Base-by-base conservation (phyloP, 1,140 invertebrate genomes). In the Cyclina sinensis region DNA sequence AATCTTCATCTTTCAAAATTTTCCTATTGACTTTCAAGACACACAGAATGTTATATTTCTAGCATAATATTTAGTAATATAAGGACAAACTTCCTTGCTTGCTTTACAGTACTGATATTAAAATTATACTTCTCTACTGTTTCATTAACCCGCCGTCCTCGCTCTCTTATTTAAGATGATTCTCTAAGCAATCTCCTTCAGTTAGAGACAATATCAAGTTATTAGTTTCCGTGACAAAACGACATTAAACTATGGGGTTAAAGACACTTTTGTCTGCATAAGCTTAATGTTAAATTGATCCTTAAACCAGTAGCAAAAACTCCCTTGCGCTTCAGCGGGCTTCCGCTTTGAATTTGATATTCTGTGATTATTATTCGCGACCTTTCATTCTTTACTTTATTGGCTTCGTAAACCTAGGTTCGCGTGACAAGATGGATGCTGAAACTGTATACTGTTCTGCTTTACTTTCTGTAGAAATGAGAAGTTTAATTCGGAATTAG, bases 301-400 rank as follows among this genome's bases (percentile, higher is more conserved):
- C n/a, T 16, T 86, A 32, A 74, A 57, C 21, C 32, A 54, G 30
- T 24, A 48, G n/a, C 48, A 59, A 86, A 68, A 76, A n/a, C n/a
- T n/a, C 35, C 83, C 43, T 18, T 24, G 18, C 21, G 83, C 51
- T 59, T 35, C 51, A n/a, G 51, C 21, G 37, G 7, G 48, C 27
- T 78, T 57, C 43, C 37, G 70, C 70, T 86, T 59, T 86, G 81
- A 86, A 86, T 86, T 76, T 76, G 83, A 86, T 86, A 86, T 86
- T 86, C 70, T 86, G 51, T 73, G 70, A 74, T 59, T 30, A 86
- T 76, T 57, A 86, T 37, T 12, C 18, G 21, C 48, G 83, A 86
- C 70, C 83, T 86, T n/a, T 76, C 46, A 57, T 86, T 57, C 32
- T 59, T 46, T 48, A 16, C 43, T 39, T 46, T 35, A 86, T 86